phyloP scores from a whole-genome alignment of 1,140 invertebrate genomes.

The Heliconius nattereri region DNA sequence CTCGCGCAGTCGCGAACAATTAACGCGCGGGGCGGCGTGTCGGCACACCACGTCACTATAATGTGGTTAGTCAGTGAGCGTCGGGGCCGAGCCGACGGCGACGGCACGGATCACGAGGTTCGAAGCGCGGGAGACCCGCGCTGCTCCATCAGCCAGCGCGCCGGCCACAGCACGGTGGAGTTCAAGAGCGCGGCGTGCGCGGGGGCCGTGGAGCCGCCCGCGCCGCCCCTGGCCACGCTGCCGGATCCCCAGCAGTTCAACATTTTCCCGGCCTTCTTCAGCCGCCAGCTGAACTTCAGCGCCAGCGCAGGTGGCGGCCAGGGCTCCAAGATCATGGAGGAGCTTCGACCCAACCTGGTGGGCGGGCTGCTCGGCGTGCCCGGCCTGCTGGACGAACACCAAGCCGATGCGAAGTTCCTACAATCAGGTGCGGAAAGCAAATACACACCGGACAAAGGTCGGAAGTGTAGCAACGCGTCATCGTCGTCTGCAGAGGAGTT shows the following conservation, averaged over 20 bases:
- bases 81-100: slow-evolving; percentile 75
- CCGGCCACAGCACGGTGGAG: slow-evolving; percentile 80
- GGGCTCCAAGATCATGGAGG: slow-evolving; percentile 89
- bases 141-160: slow-evolving; percentile 68
- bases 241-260: slow-evolving; percentile 90
- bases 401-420: slow-evolving; percentile 82
- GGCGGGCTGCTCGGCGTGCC: slow-evolving; percentile 88
- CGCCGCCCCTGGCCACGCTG: slow-evolving; percentile 81
- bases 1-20: slow-evolving; percentile 79
- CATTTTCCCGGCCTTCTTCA: slow-evolving; percentile 94
- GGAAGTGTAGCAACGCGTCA: slow-evolving; percentile 89
- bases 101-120: slow-evolving; percentile 62
- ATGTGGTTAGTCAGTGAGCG: slow-evolving; percentile 79
- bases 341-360: slow-evolving; percentile 89
- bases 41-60: slow-evolving; percentile 73
- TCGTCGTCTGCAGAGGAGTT: slow-evolving; percentile 91
- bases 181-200: slow-evolving; percentile 81
- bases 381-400: slow-evolving; percentile 89
- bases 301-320: slow-evolving; percentile 85
- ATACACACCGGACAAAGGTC: slow-evolving; percentile 82
- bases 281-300: slow-evolving; percentile 91
- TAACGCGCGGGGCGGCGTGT: slow-evolving; percentile 72
- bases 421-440: slow-evolving; percentile 77
- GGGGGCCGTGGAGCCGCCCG: slow-evolving; percentile 83
- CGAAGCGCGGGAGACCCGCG: slow-evolving; percentile 66